Base-by-base conservation (phyloP, 1,140 invertebrate species). In the Uloborus diversus region DNA sequence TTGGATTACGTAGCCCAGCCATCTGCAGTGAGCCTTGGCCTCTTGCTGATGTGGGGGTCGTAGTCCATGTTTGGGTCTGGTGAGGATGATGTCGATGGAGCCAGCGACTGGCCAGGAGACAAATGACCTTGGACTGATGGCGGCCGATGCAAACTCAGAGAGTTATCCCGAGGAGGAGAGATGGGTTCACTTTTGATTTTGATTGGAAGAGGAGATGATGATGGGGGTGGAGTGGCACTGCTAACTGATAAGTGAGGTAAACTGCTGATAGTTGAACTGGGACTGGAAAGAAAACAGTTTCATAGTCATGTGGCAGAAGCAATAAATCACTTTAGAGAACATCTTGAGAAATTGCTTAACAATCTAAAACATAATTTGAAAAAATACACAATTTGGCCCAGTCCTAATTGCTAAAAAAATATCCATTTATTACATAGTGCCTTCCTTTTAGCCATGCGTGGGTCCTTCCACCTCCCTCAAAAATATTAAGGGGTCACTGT, bases 141-240 rank as follows among this genome's bases (percentile, higher is more conserved):
- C 35, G 83, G 82, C 7, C 83, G 79, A 59, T 81, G 79, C 37
- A 84, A 61, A 76, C 65, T 69, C 35, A 89, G 82, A 64, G 80
- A 79, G 82, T 90, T 89, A 83, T 92, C 91, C 71, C 92, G 87
- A 4, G 95, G 95, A 73, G 96, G 95, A 83, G 94, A 96, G 85
- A 96, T 95, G 17, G 96, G 95, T 87, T 98, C 96, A 83, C 94
- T 95, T 88, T 97, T 98, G 85, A 98, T 96, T 87, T 94, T 94
- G 66, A 97, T 92, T 80, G 93, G 91, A 83, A 93, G 88, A 9
- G 94, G 93, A 81, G 92, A 92, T 49, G 93, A 92, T 42, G 90
- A 88, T 23, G 83, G 85, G 92, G 92, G 93, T 82, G 93, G 94
- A 84, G 93, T 94, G 85, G 94, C 93, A 84, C 91, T 93, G 73